Evolutionary conservation across 2,797 vertebrate genomes (phyloP).

Genomic region (Salarias fasciatus): DNA sequence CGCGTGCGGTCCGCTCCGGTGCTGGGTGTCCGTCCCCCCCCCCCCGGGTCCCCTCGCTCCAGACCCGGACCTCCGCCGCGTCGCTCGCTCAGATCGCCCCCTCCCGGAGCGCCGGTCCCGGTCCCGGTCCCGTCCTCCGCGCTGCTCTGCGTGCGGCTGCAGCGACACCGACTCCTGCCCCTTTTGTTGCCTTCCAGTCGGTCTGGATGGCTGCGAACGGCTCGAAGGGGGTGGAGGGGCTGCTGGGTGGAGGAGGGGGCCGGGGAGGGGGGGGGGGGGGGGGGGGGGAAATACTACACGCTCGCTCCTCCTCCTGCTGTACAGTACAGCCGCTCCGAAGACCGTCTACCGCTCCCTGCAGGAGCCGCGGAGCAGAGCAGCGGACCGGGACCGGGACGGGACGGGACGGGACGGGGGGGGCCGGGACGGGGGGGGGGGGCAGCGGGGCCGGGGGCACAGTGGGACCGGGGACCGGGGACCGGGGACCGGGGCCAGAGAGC

Average conservation of each 20-base stretch:
- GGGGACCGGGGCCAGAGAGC: too few species aligned
- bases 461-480: too few species aligned
- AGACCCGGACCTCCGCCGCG: constrained; percentile 43
- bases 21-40: constrained; percentile 8
- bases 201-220: constrained; percentile 45
- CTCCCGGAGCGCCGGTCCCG: neutral
- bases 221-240: too few species aligned
- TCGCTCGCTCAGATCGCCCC: constrained; percentile 35
- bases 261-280: constrained; percentile 75
- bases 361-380: too few species aligned
- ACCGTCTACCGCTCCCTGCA: constrained; percentile 85
- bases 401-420: too few species aligned
- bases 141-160: too few species aligned
- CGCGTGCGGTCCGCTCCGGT: constrained; percentile 55
- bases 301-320: constrained; percentile 80
- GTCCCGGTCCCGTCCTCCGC: neutral
- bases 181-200: constrained; percentile 56
- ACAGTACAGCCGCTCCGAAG: constrained; percentile 78
- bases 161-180: too few species aligned
- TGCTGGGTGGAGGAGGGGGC: constrained; percentile 8
- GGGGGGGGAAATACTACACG: constrained; percentile 77
- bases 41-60: constrained; percentile 3
- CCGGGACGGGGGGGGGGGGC: too few species aligned
- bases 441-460: too few species aligned
- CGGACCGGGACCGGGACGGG: constrained; percentile 66